A percentile compares a stretch with the other conserved stretches of the same genome.
Evolutionary conservation across 2,888 invertebrate genomes (phyloP).

Genomic region (Marronus borbonicus): DNA sequence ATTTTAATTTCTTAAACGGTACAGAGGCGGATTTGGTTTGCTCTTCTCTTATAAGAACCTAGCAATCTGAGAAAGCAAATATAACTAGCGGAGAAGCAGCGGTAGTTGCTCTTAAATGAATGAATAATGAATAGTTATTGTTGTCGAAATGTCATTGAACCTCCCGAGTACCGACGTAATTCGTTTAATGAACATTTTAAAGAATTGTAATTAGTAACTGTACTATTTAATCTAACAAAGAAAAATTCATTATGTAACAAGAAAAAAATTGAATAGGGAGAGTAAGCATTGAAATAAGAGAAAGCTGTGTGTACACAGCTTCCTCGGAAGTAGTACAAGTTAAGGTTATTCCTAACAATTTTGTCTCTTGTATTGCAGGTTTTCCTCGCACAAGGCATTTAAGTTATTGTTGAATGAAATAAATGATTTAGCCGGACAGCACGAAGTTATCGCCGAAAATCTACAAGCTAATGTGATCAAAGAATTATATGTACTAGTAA

Average conservation of each 20-base stretch:
- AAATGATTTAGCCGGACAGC: conserved; percentile 97
- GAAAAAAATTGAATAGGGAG: not conserved
- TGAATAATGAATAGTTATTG: conserved; percentile 9
- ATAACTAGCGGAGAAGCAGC: not conserved
- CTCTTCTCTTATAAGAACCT: not conserved
- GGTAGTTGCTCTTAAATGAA: not conserved
- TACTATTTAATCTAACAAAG: not conserved
- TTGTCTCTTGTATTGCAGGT: conserved; percentile 19
- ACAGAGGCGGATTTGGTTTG: not conserved
- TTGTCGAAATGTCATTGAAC: conserved; percentile 33
- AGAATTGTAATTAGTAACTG: not conserved
- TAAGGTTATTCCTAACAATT: not conserved
- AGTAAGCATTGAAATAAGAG: not conserved
- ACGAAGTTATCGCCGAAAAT: conserved; percentile 97
- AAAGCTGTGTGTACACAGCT: not conserved
- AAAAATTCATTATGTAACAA: too few species aligned
- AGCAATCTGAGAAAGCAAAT: not conserved
- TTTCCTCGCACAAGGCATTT: conserved; percentile 86
- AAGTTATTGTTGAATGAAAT: conserved; percentile 94
- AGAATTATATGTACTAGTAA: conserved; percentile 88
- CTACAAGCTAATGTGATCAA: conserved; percentile 90
- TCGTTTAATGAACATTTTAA: conserved; percentile 26
- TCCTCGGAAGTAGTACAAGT: not conserved
- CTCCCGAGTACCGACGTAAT: not conserved
- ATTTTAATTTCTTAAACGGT: too few species aligned